phyloP scores from a whole-genome alignment of 2,888 invertebrate genomes.

The Horisme vitalbata region DNA sequence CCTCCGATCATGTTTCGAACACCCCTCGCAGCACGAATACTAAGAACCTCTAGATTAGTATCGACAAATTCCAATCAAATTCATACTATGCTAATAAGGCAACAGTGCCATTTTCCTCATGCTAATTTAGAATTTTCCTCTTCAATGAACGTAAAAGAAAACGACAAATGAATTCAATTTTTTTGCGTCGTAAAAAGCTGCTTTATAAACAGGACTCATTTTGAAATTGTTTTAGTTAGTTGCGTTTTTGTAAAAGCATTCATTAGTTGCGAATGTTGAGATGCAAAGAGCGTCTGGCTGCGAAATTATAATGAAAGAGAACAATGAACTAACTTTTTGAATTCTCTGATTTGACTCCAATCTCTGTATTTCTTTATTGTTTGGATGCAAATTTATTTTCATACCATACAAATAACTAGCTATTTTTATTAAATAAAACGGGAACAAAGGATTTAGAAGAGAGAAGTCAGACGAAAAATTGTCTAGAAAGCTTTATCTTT shows the following conservation, averaged over 20 bases:
- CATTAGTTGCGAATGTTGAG: conserved; percentile 16
- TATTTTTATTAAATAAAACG: too few species aligned
- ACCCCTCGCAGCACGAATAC: conserved; percentile 19
- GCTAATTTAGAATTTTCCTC: conserved; percentile 25
- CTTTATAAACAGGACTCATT: conserved; percentile 17
- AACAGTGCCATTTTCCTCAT: conserved; percentile 12
- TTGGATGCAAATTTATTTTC: conserved; percentile 33
- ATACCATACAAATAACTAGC: too few species aligned
- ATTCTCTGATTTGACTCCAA: conserved; percentile 11
- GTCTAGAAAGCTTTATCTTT: too few species aligned
- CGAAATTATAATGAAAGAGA: conserved; percentile 29
- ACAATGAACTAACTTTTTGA: conserved; percentile 11
- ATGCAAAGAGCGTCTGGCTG: conserved; percentile 19
- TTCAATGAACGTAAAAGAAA: conserved; percentile 15
- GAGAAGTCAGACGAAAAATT: too few species aligned
- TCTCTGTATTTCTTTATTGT: conserved; percentile 23
- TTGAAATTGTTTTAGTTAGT: conserved; percentile 13
- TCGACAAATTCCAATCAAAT: conserved; percentile 29
- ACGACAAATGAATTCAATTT: conserved; percentile 3
- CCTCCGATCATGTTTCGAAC: conserved; percentile 19
- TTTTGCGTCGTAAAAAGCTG: conserved; percentile 3
- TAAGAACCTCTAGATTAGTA: conserved; percentile 22
- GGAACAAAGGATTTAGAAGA: too few species aligned
- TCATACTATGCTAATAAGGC: conserved; percentile 19
- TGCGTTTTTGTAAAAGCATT: conserved; percentile 22